Percentiles rank a stretch among this genome's conserved stretches.
These are phyloP conservation scores for Drosophila cardini DNA, from an alignment of 1,140 invertebrate species.

Conservation along the genomic window DNA sequence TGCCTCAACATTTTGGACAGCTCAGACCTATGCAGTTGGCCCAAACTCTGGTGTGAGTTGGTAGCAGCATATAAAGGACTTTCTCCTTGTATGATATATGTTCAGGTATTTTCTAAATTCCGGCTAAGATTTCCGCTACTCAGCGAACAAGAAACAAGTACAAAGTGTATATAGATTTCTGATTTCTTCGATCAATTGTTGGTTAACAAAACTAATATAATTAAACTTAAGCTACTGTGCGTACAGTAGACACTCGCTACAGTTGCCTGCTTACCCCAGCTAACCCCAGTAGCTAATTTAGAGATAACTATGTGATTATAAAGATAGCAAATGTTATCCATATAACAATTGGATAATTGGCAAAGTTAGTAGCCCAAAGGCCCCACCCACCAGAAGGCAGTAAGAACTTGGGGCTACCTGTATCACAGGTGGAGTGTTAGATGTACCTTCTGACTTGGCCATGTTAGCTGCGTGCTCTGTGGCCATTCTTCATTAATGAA, in stretches of 20 bases:
- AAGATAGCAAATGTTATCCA: slow-evolving; percentile 4
- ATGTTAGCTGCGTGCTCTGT: slow-evolving; percentile 48
- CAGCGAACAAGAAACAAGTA: background rate
- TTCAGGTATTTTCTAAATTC: background rate
- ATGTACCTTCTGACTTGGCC: background rate
- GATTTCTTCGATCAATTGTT: too few species aligned
- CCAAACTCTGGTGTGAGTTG: background rate
- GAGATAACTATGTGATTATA: background rate
- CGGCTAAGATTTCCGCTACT: slow-evolving; percentile 1
- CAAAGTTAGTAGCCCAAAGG: background rate
- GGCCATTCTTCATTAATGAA: slow-evolving; percentile 54
- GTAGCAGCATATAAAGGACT: slow-evolving; percentile 22
- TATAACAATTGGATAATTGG: slow-evolving; percentile 43
- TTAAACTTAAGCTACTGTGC: background rate
- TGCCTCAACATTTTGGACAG: slow-evolving; percentile 48
- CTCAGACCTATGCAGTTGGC: slow-evolving; percentile 9
- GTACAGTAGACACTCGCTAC: too few species aligned
- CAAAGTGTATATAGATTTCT: too few species aligned
- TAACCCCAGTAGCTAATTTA: background rate
- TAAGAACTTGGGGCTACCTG: background rate
- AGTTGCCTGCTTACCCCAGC: background rate
- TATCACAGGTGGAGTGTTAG: background rate
- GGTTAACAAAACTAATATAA: background rate
- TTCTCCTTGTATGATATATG: slow-evolving; percentile 18
- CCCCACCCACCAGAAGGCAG: background rate